phyloP scores from a whole-genome alignment of 2,888 invertebrate species.

The Coleophora flavipennella region DNA sequence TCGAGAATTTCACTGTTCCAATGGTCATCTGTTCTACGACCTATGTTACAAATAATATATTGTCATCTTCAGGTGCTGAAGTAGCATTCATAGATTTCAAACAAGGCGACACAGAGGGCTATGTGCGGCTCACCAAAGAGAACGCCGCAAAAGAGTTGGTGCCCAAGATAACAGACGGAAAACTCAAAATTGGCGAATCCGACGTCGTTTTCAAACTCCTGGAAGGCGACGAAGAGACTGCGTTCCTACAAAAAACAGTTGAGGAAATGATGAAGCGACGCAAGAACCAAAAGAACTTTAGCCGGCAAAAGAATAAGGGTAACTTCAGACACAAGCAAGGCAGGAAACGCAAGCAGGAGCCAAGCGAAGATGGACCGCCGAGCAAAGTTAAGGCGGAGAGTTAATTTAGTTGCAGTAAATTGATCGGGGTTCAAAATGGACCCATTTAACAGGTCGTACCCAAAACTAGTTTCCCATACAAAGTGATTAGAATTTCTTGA shows the following conservation, averaged over 20 bases:
- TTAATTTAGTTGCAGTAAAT: too few relatives aligned
- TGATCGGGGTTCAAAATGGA: too few relatives aligned
- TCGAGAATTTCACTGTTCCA: too few relatives aligned
- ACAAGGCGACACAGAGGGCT: conserved; percentile 81
- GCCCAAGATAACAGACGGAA: conserved; percentile 76
- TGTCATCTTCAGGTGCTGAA: conserved; percentile 50
- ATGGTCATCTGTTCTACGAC: too few relatives aligned
- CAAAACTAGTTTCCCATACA: too few relatives aligned
- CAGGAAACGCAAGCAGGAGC: conserved; percentile 41
- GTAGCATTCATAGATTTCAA: conserved; percentile 84
- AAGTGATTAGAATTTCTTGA: too few relatives aligned
- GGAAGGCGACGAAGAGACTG: conserved; percentile 81
- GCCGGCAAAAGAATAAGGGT: conserved; percentile 39
- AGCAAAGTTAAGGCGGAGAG: conserved; percentile 36
- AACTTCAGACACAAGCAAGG: conserved; percentile 40
- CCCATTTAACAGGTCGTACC: too few relatives aligned
- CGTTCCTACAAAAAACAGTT: conserved; percentile 75
- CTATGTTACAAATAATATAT: too few relatives aligned
- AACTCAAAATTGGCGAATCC: conserved; percentile 66
- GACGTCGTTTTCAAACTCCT: conserved; percentile 71
- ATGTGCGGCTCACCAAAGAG: conserved; percentile 79
- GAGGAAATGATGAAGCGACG: conserved; percentile 74
- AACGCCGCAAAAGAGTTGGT: conserved; percentile 77
- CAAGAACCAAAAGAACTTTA: conserved; percentile 53
- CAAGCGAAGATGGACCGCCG: conserved; percentile 35